Conservation (phyloP, 2,888 invertebrate species). For the Drosophila colorata region DNA sequence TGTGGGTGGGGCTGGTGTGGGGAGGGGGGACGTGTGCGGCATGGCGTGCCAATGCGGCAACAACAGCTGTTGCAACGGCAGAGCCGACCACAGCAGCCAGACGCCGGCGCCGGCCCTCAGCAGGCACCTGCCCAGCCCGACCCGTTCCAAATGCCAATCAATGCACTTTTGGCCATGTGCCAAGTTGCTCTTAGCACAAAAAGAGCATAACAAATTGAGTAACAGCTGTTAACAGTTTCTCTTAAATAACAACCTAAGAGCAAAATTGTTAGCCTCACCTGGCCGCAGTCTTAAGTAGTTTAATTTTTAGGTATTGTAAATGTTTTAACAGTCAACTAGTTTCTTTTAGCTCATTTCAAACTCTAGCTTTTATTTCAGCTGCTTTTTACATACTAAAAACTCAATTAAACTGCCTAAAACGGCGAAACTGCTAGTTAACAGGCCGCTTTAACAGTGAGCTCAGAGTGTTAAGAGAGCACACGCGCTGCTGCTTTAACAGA, state of each 20-base stretch:
- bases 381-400: constrained; percentile 1
- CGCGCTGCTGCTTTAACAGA: constrained; percentile 11
- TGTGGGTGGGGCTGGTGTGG: constrained; percentile 11
- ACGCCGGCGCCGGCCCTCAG: constrained; percentile 65
- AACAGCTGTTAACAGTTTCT: constrained; percentile 16
- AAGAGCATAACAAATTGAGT: constrained; percentile 10
- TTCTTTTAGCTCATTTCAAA: background rate
- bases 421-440: constrained; percentile 49
- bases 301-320: no score
- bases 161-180: constrained; percentile 83
- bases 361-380: background rate
- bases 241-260: constrained; percentile 26
- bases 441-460: constrained; percentile 42
- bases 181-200: constrained; percentile 71
- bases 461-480: constrained; percentile 41
- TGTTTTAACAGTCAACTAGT: no score
- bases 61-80: constrained; percentile 76
- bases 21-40: constrained; percentile 20
- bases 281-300: background rate
- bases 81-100: constrained; percentile 72
- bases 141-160: constrained; percentile 70
- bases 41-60: constrained; percentile 68
- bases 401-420: background rate
- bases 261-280: background rate
- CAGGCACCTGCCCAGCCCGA: constrained; percentile 39